phyloP scores from a whole-genome alignment of 2,888 invertebrate genomes.

The Resseliella maxima region DNA sequence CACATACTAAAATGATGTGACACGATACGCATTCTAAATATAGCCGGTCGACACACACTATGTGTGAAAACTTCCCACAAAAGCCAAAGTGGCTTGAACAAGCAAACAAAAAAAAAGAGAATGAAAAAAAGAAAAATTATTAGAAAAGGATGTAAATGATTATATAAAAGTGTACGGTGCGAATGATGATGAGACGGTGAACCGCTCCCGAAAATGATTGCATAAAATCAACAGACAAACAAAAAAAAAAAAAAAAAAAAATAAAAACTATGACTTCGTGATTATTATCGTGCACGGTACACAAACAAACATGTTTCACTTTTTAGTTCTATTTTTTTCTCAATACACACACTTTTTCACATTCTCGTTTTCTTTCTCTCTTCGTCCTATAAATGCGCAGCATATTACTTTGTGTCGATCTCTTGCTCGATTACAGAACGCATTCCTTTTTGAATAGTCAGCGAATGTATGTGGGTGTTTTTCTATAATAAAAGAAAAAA shows the following conservation, averaged over 20 bases:
- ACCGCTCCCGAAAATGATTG: conserved; percentile 37
- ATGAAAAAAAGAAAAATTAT: neutral
- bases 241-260: neutral
- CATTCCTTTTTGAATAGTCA: conserved; percentile 49
- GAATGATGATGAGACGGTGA: conserved; percentile 4
- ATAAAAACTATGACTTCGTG: too few species aligned
- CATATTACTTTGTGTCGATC: conserved; percentile 17
- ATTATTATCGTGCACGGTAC: conserved; percentile 35
- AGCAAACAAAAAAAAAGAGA: neutral
- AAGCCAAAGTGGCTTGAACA: neutral
- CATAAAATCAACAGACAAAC: conserved; percentile 41
- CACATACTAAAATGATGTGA: conserved; percentile 21
- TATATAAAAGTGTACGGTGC: conserved; percentile 31
- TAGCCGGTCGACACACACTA: neutral
- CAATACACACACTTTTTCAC: neutral
- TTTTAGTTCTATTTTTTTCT: conserved; percentile 35
- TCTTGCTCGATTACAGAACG: conserved; percentile 14
- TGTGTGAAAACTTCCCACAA: conserved; percentile 45
- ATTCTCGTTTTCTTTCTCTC: neutral
- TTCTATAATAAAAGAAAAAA: conserved; percentile 40
- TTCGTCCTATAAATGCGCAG: neutral
- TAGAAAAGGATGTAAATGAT: neutral
- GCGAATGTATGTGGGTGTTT: conserved; percentile 14
- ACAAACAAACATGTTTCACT: conserved; percentile 40
- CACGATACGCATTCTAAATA: conserved; percentile 53